These are phyloP conservation scores for Centropyge bicolor DNA, from an alignment of 2,797 vertebrate species.

Conservation along the genomic window DNA sequence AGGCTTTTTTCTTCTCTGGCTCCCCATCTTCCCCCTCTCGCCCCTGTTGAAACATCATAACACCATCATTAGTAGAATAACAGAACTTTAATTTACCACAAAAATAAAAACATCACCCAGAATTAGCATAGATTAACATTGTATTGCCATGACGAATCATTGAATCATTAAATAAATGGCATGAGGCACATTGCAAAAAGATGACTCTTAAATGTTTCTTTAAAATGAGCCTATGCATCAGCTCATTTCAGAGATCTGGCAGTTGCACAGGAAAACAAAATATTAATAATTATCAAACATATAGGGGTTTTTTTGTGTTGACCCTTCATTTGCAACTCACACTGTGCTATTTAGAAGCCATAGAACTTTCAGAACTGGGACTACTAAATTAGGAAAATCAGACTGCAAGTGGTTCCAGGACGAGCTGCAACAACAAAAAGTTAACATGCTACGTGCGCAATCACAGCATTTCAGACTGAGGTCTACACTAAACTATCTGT, in stretches of 20 bases:
- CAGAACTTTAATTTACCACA: neutral
- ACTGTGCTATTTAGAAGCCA: neutral
- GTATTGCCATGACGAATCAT: neutral
- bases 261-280: conserved; percentile 56
- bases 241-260: neutral
- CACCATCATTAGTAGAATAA: neutral
- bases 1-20: conserved; percentile 84
- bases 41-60: conserved; percentile 76
- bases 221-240: neutral
- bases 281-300: neutral
- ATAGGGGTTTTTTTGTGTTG: conserved; percentile 15
- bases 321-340: conserved; percentile 48
- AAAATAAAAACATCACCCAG: neutral
- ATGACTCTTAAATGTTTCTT: neutral
- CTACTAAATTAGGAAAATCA: conserved; percentile 2
- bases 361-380: neutral
- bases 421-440: neutral
- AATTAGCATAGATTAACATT: neutral
- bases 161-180: neutral
- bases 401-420: neutral
- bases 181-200: neutral
- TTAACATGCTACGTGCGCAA: neutral
- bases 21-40: conserved; percentile 84
- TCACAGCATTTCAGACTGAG: neutral
- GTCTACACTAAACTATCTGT: neutral